phyloP scores from a whole-genome alignment of 2,888 invertebrate species.

The Kryphioiulus occultus region DNA sequence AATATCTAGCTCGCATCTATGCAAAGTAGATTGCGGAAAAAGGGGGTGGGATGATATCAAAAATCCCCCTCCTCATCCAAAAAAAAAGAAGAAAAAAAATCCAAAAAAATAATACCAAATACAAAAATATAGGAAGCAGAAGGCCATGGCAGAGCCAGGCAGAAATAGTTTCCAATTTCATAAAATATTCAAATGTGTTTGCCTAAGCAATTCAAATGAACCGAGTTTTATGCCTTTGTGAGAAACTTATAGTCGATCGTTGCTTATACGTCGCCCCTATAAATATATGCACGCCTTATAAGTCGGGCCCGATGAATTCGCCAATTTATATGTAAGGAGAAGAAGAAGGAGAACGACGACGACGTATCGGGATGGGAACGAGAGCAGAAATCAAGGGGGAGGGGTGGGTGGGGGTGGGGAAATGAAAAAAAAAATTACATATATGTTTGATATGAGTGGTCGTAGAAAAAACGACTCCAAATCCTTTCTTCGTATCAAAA shows the following conservation, averaged over 20 bases:
- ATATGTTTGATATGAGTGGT: too few species aligned
- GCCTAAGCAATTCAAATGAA: conserved; percentile 47
- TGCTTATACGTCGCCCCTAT: neutral
- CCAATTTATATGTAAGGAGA: conserved; percentile 12
- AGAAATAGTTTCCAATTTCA: conserved; percentile 49
- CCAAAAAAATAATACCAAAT: too few species aligned
- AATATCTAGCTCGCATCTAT: conserved; percentile 20
- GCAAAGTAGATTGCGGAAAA: conserved; percentile 24
- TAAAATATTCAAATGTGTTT: conserved; percentile 48
- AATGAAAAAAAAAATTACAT: neutral
- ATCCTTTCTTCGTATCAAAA: neutral
- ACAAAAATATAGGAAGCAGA: neutral
- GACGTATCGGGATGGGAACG: neutral
- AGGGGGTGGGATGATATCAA: neutral
- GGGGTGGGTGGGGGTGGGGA: too few species aligned
- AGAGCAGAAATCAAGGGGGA: neutral
- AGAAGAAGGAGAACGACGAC: too few species aligned
- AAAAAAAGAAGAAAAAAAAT: neutral
- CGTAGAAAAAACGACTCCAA: neutral
- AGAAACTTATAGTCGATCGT: conserved; percentile 43
- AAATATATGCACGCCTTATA: conserved; percentile 25
- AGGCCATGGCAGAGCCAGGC: neutral
- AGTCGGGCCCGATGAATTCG: neutral
- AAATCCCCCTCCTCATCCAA: neutral
- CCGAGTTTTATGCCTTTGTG: conserved; percentile 42